Evolutionary conservation across 1,140 invertebrate species (phyloP).

Genomic region (Xylocopa sonorina): DNA sequence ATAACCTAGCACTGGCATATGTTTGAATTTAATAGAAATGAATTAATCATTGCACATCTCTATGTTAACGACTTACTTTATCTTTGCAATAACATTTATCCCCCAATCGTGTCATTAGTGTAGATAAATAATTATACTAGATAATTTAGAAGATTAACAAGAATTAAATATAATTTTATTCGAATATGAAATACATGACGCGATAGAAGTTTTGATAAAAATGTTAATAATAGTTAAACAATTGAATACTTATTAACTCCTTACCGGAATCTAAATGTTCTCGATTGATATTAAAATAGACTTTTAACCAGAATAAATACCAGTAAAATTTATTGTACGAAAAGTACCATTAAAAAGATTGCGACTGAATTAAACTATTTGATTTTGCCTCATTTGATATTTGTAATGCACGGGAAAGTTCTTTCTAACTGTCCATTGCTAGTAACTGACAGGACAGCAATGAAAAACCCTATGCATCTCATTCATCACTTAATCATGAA

Average conservation of each 20-base stretch:
- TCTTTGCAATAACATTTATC: constrained; percentile 51
- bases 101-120: constrained; percentile 32
- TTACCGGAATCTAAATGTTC: too few species aligned
- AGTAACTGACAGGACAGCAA: neutral
- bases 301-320: neutral
- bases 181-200: neutral
- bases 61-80: constrained; percentile 40
- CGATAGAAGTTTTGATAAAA: constrained; percentile 12
- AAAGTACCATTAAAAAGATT: neutral
- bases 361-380: neutral
- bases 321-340: neutral
- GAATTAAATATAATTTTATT: neutral
- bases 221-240: constrained; percentile 30
- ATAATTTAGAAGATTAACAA: neutral
- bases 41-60: neutral
- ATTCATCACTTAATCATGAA: constrained; percentile 12
- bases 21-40: neutral
- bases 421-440: neutral
- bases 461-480: constrained; percentile 14
- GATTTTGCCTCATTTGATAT: neutral
- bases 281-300: too few species aligned
- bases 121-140: neutral
- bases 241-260: constrained; percentile 17
- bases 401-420: neutral
- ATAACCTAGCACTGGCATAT: neutral